Percentiles rank a stretch among this genome's conserved stretches.
Evolutionary conservation across 2,888 invertebrate species (phyloP).

Genomic region (Megaustenia siamemsis): DNA sequence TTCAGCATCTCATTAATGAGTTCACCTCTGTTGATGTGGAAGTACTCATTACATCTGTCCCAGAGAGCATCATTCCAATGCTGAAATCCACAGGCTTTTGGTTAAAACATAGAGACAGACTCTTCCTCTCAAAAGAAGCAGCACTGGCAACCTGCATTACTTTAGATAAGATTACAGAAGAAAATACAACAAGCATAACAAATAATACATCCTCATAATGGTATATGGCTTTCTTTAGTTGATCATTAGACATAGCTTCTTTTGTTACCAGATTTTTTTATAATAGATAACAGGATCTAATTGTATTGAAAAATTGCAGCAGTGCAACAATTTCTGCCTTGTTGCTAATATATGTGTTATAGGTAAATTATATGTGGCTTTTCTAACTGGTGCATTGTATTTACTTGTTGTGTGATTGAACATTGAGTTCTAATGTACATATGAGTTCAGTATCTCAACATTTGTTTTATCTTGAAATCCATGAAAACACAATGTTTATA

Average conservation of each 20-base stretch:
- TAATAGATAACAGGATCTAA: too few species aligned
- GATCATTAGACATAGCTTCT: not conserved
- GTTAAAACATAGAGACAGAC: slow-evolving; percentile 45
- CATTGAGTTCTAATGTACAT: too few species aligned
- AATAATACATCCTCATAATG: not conserved
- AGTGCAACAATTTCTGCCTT: too few species aligned
- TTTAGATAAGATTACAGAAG: not conserved
- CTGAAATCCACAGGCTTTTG: slow-evolving; percentile 55
- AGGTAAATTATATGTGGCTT: too few species aligned
- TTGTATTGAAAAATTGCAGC: too few species aligned
- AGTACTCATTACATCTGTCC: slow-evolving; percentile 44
- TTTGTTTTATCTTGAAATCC: too few species aligned
- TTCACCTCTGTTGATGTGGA: slow-evolving; percentile 44
- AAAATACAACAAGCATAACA: not conserved
- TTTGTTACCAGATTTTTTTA: too few species aligned
- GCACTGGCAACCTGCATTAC: slow-evolving; percentile 46
- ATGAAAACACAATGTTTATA: too few species aligned
- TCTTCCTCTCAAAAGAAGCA: slow-evolving; percentile 52
- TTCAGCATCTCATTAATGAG: slow-evolving; percentile 54
- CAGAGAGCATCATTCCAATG: slow-evolving; percentile 52
- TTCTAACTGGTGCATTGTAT: too few species aligned
- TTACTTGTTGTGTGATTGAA: too few species aligned
- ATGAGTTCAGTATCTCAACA: too few species aligned
- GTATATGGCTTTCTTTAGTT: not conserved
- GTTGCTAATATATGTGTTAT: too few species aligned